Conservation (phyloP, 2,888 invertebrate genomes). For the Zygothrica quintamaculata region DNA sequence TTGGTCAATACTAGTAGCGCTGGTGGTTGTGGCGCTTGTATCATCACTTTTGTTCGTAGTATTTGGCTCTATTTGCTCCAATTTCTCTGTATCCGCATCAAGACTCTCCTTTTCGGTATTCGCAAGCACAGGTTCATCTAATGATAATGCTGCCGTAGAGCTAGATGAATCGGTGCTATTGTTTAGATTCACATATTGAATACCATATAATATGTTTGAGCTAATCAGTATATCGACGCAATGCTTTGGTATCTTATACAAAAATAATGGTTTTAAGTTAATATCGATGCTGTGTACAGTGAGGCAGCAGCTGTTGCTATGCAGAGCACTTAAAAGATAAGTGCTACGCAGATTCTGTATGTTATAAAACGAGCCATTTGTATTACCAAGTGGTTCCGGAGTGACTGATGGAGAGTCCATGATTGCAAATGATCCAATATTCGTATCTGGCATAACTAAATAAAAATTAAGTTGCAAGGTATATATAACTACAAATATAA, state of each 20-base stretch:
- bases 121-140: conserved; percentile 56
- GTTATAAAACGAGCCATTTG: conserved; percentile 83
- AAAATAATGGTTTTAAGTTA: conserved; percentile 88
- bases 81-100: conserved; percentile 70
- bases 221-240: conserved; percentile 88
- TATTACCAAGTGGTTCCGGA: conserved; percentile 83
- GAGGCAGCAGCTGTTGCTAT: conserved; percentile 82
- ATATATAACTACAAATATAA: background rate
- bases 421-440: conserved; percentile 81
- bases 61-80: conserved; percentile 47
- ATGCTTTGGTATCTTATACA: conserved; percentile 88
- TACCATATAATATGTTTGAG: conserved; percentile 88
- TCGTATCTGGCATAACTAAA: conserved; percentile 82
- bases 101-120: conserved; percentile 74
- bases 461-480: background rate
- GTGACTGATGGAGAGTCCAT: conserved; percentile 83
- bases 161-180: conserved; percentile 46
- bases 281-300: conserved; percentile 88
- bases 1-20: conserved; percentile 62
- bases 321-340: conserved; percentile 83
- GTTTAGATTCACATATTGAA: conserved; percentile 84
- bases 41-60: conserved; percentile 50
- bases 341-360: conserved; percentile 84
- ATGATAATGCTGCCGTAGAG: conserved; percentile 41
- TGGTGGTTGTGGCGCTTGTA: conserved; percentile 62